Conservation (phyloP, 30 jellyfish, hydroid and myxozoan species). For the Cassiopea xamachana region DNA sequence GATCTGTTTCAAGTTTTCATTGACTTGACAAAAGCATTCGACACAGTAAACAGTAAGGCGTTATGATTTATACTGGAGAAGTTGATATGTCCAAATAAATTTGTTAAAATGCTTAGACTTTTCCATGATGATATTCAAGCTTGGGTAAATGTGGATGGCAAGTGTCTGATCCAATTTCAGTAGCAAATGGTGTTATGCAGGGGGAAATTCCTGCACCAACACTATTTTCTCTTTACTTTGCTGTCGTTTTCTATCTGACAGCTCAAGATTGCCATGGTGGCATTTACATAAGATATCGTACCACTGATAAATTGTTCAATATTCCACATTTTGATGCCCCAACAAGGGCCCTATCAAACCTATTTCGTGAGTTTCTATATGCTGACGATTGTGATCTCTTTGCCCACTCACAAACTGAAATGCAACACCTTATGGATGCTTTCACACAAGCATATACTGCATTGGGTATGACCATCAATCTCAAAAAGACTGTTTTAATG, state of each 20-base stretch:
- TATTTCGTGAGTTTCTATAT: background rate
- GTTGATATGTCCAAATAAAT: conserved; percentile 5
- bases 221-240: background rate
- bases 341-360: background rate
- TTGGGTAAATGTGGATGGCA: background rate
- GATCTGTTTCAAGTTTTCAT: conserved; percentile 11
- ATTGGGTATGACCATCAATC: background rate
- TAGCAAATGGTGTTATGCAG: conserved; percentile 17
- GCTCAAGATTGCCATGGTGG: background rate
- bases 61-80: background rate
- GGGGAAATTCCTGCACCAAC: conserved; percentile 19
- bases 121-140: conserved; percentile 12
- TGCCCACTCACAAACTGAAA: background rate
- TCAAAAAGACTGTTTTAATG: background rate
- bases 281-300: background rate
- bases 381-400: background rate
- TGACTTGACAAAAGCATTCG: conserved; percentile 7
- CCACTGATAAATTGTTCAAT: background rate
- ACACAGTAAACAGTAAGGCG: background rate
- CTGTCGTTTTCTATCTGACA: background rate
- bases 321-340: background rate
- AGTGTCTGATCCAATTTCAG: conserved; percentile 4
- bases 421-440: background rate
- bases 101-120: background rate
- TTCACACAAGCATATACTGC: background rate